Evolutionary conservation across 2,113 vertebrate genomes (phyloP).

Genomic region (Strix aluco): DNA sequence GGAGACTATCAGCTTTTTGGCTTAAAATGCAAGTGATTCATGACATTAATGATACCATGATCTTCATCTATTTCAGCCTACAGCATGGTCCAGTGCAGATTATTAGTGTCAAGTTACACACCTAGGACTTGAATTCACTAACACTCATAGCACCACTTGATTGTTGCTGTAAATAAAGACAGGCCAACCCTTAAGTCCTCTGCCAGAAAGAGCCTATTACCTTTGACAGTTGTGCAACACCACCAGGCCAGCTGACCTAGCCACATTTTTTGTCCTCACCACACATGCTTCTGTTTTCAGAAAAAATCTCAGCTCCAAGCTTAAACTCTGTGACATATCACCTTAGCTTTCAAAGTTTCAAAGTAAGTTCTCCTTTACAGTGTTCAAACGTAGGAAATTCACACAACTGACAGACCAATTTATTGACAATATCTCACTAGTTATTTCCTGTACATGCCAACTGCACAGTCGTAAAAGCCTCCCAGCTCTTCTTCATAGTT

Average conservation of each 20-base stretch:
- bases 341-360: neutral
- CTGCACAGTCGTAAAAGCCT: neutral
- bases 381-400: neutral
- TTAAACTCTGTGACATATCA: neutral
- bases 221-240: neutral
- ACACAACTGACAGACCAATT: neutral
- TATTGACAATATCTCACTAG: neutral
- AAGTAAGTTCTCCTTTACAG: neutral
- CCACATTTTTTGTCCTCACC: neutral
- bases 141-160: constrained; percentile 24
- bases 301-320: neutral
- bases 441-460: neutral
- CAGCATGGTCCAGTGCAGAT: neutral
- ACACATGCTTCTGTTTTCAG: neutral
- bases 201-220: neutral
- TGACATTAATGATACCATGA: accelerated
- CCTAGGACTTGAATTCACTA: neutral
- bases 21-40: constrained; percentile 8
- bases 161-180: constrained; percentile 20
- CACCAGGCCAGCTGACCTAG: neutral
- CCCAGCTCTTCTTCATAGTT: neutral
- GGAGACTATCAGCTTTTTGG: constrained; percentile 27
- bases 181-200: neutral
- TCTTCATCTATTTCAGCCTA: neutral
- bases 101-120: neutral